Base-by-base conservation (phyloP, 1,140 invertebrate species). In the Apis cerana region DNA sequence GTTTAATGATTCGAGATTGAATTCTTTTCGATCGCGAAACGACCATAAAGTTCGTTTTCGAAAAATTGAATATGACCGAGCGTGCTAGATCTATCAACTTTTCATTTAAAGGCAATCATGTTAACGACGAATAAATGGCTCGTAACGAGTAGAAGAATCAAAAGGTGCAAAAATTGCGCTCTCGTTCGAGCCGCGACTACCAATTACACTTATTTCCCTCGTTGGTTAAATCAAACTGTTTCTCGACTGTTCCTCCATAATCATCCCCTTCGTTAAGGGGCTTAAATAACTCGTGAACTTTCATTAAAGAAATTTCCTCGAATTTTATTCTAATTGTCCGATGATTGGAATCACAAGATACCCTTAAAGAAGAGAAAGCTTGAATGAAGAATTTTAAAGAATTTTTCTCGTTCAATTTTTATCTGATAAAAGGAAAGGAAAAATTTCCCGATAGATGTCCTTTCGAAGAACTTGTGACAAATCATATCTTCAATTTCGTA, bases 91-190 rank as follows among this genome's bases (percentile, higher is more conserved):
- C n/a, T 12, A 27, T 11, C 12, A 10, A 48, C 23, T 27, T 27
- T 54, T 23, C 50, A 54, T 54, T 71, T 15, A 17, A 33, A 71
- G 15, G 50, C 23, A 21, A 54, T 71, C 52, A 2, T 56, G 33
- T 52, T 71, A 71, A 56, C 52, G 48, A 56, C 50, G 52, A 70
- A 52, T 54, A 54, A 71, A 71, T 56, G 69, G 52, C 17, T 13
- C 23, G 23, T 71, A 33, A 71, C 23, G 50, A 71, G 50, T 54
- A 12, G 23, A 19, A 54, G 23, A 52, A 56, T 71, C 23, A 71
- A 56, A 52, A 54, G 52, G n/a, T 5, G 50, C 69, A 17, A 33
- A 56, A 33, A 27, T 7, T 71, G 11, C 10, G 48, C 23, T 33
- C 23, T n/a, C 21, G 19, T 68, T 48, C 65, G 43, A 68, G 65